Evolutionary conservation across 2,113 vertebrate genomes (phyloP), one percentile per base, ranked within the genome.

Genomic region (Cyprinodon variegatus): DNA sequence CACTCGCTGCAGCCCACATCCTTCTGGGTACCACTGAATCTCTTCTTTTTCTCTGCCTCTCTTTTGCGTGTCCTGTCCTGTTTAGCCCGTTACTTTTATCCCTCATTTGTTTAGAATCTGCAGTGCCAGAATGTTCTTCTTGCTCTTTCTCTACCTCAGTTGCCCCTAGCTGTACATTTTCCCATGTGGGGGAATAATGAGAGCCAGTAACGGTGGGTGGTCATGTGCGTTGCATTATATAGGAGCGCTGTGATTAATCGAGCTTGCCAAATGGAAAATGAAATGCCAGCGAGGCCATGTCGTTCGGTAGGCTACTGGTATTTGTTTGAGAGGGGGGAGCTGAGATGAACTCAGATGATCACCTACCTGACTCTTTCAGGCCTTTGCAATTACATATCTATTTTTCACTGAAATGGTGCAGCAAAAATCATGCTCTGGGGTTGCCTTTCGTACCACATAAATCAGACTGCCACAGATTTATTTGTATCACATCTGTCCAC

Each of bases 241-340:
- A 83, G 87, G 81, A 83, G 78, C 74, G 85, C 72, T 77, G 83
- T 89, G 92, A 94, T 93, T 94, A 94, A 94, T 92, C 76, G 86
- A 93, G 91, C 91, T 90, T 89, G 90, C 90, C 90, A 92, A 92
- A 90, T 90, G 84, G 83, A 90, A 92, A 93, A 90, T 88, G 75
- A 87, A 93, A 90, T 84, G 86, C 80, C 84, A 85, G 79, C 57
- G 61, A 87, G 89, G 83, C 85, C 85, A 65, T 74, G 79, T 76
- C 84, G 86, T 86, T 90, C 75, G 63, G 86, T 64, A 73, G 61
- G 62, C 65, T 86, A 85, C 84, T 89, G 81, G 76, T 77, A 87
- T 85, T 82, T 79, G 79, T 83, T 74, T 83, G 79, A 80, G 77
- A 48, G 57, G 10, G 68, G 4, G 65, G 81, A 81, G 82, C 59